These are phyloP conservation scores for Erebia ligea DNA, from an alignment of 2,888 invertebrate species.

Conservation along the genomic window DNA sequence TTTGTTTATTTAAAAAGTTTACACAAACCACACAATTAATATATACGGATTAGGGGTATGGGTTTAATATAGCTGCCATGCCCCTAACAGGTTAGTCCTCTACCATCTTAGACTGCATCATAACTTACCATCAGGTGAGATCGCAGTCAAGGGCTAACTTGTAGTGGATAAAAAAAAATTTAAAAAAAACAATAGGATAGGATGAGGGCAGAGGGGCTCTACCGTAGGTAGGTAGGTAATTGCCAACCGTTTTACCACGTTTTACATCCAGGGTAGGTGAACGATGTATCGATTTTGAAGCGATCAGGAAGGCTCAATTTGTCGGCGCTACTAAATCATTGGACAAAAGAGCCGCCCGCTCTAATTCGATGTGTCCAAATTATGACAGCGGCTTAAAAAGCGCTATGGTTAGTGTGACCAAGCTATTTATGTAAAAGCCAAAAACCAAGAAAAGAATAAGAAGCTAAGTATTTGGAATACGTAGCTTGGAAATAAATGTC, in stretches of 20 bases:
- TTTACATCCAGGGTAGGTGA: slow-evolving; percentile 60
- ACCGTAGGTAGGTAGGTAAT: slow-evolving; percentile 59
- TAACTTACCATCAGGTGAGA: too few relatives aligned
- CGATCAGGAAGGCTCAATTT: slow-evolving; percentile 72
- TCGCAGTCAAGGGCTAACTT: too few relatives aligned
- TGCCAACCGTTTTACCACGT: slow-evolving; percentile 67
- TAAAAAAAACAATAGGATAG: too few relatives aligned
- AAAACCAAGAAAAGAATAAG: too few relatives aligned
- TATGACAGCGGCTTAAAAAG: slow-evolving; percentile 53
- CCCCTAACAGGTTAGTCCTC: too few relatives aligned
- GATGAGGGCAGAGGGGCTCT: too few relatives aligned
- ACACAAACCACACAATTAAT: too few relatives aligned
- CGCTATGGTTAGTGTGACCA: slow-evolving; percentile 5
- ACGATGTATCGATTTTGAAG: slow-evolving; percentile 59
- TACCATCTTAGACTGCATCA: too few relatives aligned
- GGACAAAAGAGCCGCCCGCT: slow-evolving; percentile 76
- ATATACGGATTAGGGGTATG: too few relatives aligned
- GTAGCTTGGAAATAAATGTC: background rate
- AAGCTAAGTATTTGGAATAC: slow-evolving; percentile 2
- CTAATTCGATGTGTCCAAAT: slow-evolving; percentile 81
- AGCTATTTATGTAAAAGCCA: background rate
- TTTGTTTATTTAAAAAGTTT: too few relatives aligned
- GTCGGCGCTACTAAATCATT: slow-evolving; percentile 79
- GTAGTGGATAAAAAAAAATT: too few relatives aligned
- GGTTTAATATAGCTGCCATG: too few relatives aligned